Conservation (phyloP, 2,113 vertebrate genomes). For the Crotalus tigris region DNA sequence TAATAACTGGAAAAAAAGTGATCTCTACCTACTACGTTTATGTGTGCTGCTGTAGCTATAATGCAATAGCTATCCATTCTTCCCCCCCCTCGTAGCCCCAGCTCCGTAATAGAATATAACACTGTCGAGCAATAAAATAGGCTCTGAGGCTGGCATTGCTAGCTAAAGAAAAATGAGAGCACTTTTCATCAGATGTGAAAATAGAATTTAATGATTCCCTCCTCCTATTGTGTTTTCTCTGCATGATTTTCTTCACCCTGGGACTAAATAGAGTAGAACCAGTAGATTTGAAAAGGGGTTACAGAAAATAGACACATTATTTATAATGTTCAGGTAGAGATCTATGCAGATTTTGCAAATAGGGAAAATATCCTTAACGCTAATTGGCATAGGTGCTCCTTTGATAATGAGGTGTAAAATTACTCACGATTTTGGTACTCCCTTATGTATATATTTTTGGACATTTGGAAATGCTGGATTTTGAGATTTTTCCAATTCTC, state of each 20-base stretch:
- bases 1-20: not conserved
- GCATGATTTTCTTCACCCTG: not conserved
- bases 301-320: not conserved
- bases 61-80: not conserved
- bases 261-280: not conserved
- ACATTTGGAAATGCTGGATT: not conserved
- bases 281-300: not conserved
- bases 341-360: not conserved
- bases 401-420: not conserved
- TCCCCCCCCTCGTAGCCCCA: not conserved
- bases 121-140: not conserved
- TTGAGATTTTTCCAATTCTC: not conserved
- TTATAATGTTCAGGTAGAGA: not conserved
- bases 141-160: not conserved
- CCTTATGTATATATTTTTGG: no score
- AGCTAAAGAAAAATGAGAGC: not conserved
- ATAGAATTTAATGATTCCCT: not conserved
- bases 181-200: not conserved
- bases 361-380: not conserved
- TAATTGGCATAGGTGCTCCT: not conserved
- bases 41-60: not conserved
- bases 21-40: not conserved
- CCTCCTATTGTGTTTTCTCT: not conserved
- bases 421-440: not conserved
- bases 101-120: not conserved